Base-by-base conservation (phyloP, 2,888 invertebrate species). In the Smittia sp. region DNA sequence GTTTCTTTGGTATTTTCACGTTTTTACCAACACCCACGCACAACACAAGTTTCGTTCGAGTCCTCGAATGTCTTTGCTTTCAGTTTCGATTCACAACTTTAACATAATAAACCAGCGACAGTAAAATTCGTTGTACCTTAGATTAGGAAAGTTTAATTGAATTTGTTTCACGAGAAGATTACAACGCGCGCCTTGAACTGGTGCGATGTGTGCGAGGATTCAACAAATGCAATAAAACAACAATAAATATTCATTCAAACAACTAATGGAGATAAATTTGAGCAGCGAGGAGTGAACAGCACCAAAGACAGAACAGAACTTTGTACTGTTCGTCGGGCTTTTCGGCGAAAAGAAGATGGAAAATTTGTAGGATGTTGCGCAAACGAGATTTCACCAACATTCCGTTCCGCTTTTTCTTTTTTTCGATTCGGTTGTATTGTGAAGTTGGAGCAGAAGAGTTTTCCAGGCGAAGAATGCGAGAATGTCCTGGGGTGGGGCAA, bases 1-100 rank as follows among this genome's bases (percentile, higher is more conserved):
- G 11, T 72, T 58, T 25, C 24, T 22, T 58, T 38, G 62, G 72
- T 72, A 72, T 72, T 72, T 54, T 72, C 62, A 72, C 72, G 41
- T 62, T 39, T 63, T 72, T 62, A 27, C 38, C n/a, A 18, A 38
- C 67, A 27, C 32, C 32, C 9, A 52, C 52, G 18, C 18, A 69
- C 27, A 25, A 52, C 69, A 54, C 41, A 27, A 54, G 11, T 52
- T 25, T 9, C 9, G 18, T 58, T 58, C 11, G 4, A 7, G 7
- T 18, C n/a, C 52, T 6, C 52, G 18, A 46, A 46, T 13, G n/a
- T 3, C 11, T 46, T 46, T 11, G n/a, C 4, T 15, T 46, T 46
- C n/a, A 3, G 3, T 46, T 46, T 46, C n/a, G n/a, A 46, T 46
- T 46, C 18, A 15, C 52, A 15, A 15, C 52, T 9, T 32, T 32